Conservation (phyloP, 2,113 vertebrate genomes). For the Ciconia maguari region DNA sequence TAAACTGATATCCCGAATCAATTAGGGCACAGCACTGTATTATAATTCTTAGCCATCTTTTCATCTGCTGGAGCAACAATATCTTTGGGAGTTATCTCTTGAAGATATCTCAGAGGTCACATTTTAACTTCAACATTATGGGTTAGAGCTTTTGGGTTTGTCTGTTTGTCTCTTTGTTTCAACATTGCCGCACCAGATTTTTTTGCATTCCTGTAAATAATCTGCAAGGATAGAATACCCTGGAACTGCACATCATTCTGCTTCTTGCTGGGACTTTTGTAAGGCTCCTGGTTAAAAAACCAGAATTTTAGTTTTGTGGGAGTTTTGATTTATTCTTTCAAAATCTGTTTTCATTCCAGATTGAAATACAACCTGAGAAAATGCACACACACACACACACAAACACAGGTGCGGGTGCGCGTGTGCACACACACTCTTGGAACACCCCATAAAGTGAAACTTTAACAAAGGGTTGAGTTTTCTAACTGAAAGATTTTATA, state of each 20-base stretch:
- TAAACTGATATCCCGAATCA: constrained; percentile 40
- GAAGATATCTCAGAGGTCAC: neutral
- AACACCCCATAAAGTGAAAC: neutral
- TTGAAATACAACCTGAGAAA: neutral
- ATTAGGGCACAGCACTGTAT: neutral
- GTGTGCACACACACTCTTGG: neutral
- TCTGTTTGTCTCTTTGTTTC: neutral
- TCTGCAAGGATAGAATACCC: neutral
- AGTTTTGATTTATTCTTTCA: neutral
- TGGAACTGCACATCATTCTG: neutral
- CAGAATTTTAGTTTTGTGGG: neutral
- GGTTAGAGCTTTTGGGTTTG: neutral
- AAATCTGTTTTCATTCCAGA: neutral
- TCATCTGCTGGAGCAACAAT: neutral
- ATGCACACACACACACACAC: neutral
- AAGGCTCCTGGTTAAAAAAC: neutral
- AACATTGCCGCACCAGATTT: neutral
- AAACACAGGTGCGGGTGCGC: rapidly evolving
- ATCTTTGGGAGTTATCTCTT: neutral
- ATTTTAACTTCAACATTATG: neutral
- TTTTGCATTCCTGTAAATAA: neutral
- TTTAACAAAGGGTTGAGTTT: neutral
- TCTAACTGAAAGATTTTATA: neutral
- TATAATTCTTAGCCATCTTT: neutral
- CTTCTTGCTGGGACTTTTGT: neutral